Base-by-base conservation (phyloP, 2,113 vertebrate species). In the Gallinago paraguaiae region DNA sequence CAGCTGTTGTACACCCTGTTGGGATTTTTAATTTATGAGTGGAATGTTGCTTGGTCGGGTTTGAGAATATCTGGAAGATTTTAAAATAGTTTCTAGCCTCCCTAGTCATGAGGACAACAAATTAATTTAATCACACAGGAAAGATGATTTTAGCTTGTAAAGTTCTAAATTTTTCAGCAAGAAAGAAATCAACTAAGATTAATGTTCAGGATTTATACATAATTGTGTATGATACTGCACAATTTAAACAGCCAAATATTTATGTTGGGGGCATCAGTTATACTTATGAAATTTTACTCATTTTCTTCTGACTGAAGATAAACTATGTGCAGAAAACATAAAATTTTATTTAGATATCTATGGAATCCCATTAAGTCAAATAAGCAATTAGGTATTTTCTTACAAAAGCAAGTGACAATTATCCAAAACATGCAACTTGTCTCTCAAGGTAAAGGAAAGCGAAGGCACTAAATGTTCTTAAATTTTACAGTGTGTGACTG, bases 1-100 rank as follows among this genome's bases (percentile, higher is more conserved):
- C 90, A 95, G 91, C 78, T 79, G 60, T 87, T 65, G 9, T 41
- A 30, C 41, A 48, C 46, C 50, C 68, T 54, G 80, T 43, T 85
- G 90, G 90, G 81, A 87, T 90, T 97, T 96, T 72, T 82, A 93
- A 88, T 95, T 89, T 91, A 69, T 85, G 80, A 71, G 46, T 60
- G 43, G 78, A 92, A 94, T 89, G 84, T 16, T 91, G n/a, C 7
- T 59, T 69, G 59, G 19, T 65, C 45, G 94, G 50, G 35, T 84
- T 96, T 60, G 31, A 88, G 69, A 83, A 53, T 86, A 94, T 61
- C 64, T 67, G 25, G 87, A 76, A 67, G 46, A 91, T 79, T 63
- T 74, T 35, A 45, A 43, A 48, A 53, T 63, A 59, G 17, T 51
- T 97, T 87, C 83, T 94, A 93, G 46, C n/a, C 27, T 94, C 46